Evolutionary conservation across 2,888 invertebrate species (phyloP), one percentile per base, ranked within the genome.

Genomic region (Chrysina gloriosa): DNA sequence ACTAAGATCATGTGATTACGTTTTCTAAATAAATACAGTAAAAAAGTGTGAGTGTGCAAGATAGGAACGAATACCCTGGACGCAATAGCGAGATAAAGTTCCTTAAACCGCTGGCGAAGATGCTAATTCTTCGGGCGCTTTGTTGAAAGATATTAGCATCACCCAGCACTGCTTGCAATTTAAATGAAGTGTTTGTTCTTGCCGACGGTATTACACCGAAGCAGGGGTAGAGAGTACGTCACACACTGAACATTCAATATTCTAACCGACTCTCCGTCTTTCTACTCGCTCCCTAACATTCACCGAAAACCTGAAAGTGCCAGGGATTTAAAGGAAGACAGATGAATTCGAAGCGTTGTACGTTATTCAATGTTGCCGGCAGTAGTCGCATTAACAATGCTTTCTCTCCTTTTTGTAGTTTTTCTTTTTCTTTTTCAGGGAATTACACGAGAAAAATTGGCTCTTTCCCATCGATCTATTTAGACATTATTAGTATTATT

Each of bases 171-270:
- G 70, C 70, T 71, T 70, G 71, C 68, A 72, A 72, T 73, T 73
- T 71, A 71, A 71, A 73, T 73, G 67, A 69, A 69, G 61, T 69
- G 68, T 71, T 73, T 72, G 70, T 71, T 69, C 66, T 50, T 50
- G 27, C 27, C 50, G 45, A 45, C 19, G 11, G 27, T 50, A 69
- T 72, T 72, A 68, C 68, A 69, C 65, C 69, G 67, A 25, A 64
- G 63, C 65, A 58, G 29, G 50, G 27, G 14, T n/a, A 27, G 27
- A 29, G 14, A 29, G 11, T 50, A 29, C 50, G 50, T 25, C 27
- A 29, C 25, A 11, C 50, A 27, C 14, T 50, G 50, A 50, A 56
- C 63, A 69, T 72, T 70, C 68, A 69, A 68, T 69, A 70, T 70
- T 68, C 68, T 67, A 61, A 29, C 29, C 19, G 16, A 14, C 63